These are phyloP conservation scores for Umimayanthus chanpuru DNA, from an alignment of 92 coral and sea anemone genomes.

Conservation along the genomic window DNA sequence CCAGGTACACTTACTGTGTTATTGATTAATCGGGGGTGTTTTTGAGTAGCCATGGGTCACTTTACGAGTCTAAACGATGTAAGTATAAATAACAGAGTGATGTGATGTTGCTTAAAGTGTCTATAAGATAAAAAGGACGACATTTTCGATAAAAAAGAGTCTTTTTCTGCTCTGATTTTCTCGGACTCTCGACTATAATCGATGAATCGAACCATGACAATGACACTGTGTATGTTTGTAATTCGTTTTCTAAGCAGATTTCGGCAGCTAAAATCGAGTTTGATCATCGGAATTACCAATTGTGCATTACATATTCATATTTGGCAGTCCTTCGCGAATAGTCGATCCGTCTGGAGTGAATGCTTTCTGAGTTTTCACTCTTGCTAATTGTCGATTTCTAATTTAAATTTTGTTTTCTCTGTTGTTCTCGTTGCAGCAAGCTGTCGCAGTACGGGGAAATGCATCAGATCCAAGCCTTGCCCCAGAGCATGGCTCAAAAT, in stretches of 20 bases:
- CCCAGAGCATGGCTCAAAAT: constrained; percentile 78
- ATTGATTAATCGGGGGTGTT: constrained; percentile 65
- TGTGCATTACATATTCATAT: constrained; percentile 31
- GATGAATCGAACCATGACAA: constrained; percentile 13
- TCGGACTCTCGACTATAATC: neutral
- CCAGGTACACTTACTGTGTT: constrained; percentile 89
- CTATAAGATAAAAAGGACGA: constrained; percentile 53
- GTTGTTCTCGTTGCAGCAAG: constrained; percentile 61
- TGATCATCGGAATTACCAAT: constrained; percentile 5
- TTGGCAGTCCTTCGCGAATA: constrained; percentile 8
- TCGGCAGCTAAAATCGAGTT: neutral
- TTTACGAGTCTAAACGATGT: constrained; percentile 53
- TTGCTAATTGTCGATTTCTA: constrained; percentile 10
- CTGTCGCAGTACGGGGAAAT: constrained; percentile 88
- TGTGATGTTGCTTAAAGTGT: constrained; percentile 57
- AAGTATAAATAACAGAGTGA: constrained; percentile 68
- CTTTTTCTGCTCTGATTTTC: constrained; percentile 1
- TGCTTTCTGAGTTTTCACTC: constrained; percentile 33
- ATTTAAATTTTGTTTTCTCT: neutral
- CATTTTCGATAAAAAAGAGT: constrained; percentile 51
- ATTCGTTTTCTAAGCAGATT: neutral
- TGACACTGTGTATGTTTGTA: neutral
- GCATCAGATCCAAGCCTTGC: constrained; percentile 75
- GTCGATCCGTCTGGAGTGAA: constrained; percentile 40
- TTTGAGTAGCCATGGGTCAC: constrained; percentile 76